Conservation (phyloP, 2,888 invertebrate genomes). For the Argyra leucocephala region DNA sequence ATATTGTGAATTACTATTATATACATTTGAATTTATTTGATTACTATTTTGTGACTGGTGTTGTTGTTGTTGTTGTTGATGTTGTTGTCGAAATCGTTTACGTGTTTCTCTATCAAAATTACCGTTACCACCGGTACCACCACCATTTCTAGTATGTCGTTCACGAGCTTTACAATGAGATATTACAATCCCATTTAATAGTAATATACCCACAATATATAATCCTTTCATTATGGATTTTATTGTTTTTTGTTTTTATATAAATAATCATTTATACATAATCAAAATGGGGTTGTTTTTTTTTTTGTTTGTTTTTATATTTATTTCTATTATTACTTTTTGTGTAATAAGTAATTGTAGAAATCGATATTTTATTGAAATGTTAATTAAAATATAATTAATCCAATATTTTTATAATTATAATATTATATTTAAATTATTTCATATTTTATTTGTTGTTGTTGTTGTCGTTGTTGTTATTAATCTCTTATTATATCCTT, state of each 20-base stretch:
- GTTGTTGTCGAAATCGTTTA: not conserved
- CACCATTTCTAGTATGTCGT: conserved; percentile 26
- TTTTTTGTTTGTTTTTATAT: not conserved
- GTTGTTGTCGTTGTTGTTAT: no score
- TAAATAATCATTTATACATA: conserved; percentile 13
- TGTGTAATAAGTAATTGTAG: no score
- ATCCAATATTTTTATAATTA: not conserved
- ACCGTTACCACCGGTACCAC: conserved; percentile 12
- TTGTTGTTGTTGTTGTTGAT: not conserved
- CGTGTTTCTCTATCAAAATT: not conserved
- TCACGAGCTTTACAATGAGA: conserved; percentile 27
- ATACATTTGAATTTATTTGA: not conserved
- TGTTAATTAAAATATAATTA: no score
- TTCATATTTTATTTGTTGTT: no score
- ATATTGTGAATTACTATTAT: conserved; percentile 1
- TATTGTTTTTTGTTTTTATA: no score
- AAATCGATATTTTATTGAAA: no score
- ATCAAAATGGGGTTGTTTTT: not conserved
- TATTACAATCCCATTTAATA: conserved; percentile 32
- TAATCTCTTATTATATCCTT: no score
- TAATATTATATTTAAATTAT: no score
- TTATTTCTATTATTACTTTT: not conserved
- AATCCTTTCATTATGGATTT: conserved; percentile 34
- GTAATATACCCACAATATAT: conserved; percentile 32
- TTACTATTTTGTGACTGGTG: not conserved